phyloP scores from a whole-genome alignment of 2,797 vertebrate species.

The Percopsis omiscomaycus region DNA sequence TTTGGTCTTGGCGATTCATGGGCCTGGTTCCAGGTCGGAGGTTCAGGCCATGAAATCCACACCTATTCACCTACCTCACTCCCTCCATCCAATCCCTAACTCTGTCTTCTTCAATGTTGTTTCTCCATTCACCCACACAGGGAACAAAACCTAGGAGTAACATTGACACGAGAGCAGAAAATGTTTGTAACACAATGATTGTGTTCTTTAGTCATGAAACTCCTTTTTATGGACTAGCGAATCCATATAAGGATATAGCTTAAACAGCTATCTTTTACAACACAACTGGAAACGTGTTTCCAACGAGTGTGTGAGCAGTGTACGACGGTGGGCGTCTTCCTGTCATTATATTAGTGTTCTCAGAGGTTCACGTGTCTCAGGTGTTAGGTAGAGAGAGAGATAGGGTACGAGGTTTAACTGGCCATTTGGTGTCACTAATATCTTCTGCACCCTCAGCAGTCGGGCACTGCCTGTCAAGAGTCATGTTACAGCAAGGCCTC shows the following conservation, averaged over 20 bases:
- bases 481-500: slow-evolving; percentile 57
- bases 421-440: slow-evolving; percentile 62
- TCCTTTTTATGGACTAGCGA: too few relatives aligned
- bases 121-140: slow-evolving; percentile 5
- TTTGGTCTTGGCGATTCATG: too few relatives aligned
- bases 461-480: slow-evolving; percentile 43
- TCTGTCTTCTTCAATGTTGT: not conserved
- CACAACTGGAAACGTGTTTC: too few relatives aligned
- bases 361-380: slow-evolving; percentile 20
- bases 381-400: slow-evolving; percentile 20
- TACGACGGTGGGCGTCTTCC: too few relatives aligned
- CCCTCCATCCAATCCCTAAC: slow-evolving; percentile 10
- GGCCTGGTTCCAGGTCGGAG: not conserved
- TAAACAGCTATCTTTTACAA: too few relatives aligned
- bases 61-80: slow-evolving; percentile 6
- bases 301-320: too few relatives aligned
- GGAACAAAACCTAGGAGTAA: not conserved
- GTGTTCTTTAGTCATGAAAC: too few relatives aligned
- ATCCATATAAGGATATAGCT: too few relatives aligned
- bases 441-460: slow-evolving; percentile 66
- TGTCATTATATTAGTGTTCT: too few relatives aligned
- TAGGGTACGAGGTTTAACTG: slow-evolving; percentile 55
- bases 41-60: slow-evolving; percentile 21
- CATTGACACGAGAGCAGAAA: not conserved
- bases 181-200: too few relatives aligned